Percentiles rank a stretch among this genome's conserved stretches.
These are phyloP conservation scores for Nannoperca obscura DNA, from an alignment of 2,797 vertebrate genomes.

Conservation along the genomic window DNA sequence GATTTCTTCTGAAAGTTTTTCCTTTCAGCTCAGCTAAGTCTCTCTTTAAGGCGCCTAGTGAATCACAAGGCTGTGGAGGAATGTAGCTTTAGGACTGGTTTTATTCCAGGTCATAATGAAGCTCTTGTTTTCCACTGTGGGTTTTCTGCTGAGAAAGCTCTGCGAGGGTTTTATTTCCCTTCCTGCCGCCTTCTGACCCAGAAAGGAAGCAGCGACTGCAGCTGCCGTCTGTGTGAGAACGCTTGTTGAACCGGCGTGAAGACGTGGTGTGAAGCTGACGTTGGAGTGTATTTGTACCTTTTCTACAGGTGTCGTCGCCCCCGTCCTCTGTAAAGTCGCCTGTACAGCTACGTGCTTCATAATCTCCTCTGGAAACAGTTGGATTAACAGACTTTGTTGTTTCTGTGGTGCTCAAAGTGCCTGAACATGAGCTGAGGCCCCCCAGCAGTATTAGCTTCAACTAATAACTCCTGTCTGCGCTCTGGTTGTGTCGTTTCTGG, in stretches of 20 bases:
- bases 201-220: conserved; percentile 40
- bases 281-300: neutral
- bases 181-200: conserved; percentile 54
- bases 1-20: neutral
- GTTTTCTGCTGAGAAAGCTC: conserved; percentile 73
- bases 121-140: conserved; percentile 69
- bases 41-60: conserved; percentile 61
- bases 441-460: neutral
- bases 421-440: neutral
- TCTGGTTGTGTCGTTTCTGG: neutral
- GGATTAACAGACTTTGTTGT: neutral
- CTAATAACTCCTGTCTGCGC: neutral
- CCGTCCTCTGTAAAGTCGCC: neutral
- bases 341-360: neutral
- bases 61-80: conserved; percentile 80
- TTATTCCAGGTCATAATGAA: conserved; percentile 61
- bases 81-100: conserved; percentile 71
- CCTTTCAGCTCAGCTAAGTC: conserved; percentile 25
- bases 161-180: conserved; percentile 53
- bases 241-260: neutral
- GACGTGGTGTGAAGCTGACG: neutral
- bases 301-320: neutral
- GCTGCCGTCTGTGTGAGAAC: conserved; percentile 11
- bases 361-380: neutral
- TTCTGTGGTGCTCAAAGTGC: neutral